Evolutionary conservation across 2,888 invertebrate species (phyloP), one percentile per base, ranked within the genome.

Genomic region (Sussaba pulchella): DNA sequence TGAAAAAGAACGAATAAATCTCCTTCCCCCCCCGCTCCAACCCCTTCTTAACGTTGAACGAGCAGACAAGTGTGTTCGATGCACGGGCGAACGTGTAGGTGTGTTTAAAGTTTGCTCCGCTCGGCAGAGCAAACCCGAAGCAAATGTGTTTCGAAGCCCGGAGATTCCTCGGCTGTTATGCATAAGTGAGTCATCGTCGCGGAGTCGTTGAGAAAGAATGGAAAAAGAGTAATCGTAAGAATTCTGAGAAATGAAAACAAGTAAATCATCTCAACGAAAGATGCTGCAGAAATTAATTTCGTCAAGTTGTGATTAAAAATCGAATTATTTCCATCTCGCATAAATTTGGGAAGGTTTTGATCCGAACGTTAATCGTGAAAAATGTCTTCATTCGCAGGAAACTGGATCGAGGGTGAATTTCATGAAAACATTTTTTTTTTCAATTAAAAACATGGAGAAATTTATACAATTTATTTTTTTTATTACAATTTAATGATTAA

Each of bases 1-100:
- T 89, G 87, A 88, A 87, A 88, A 87, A 84, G 66, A 79, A 82
- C 71, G 66, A 75, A 72, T n/a, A n/a, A n/a, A n/a, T n/a, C n/a
- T n/a, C n/a, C n/a, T n/a, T n/a, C n/a, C n/a, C n/a, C n/a, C n/a
- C n/a, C n/a, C 59, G 43, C 6, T 5, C 59, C 36, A 73, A 72
- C 72, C 67, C 69, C 77, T 69, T 54, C 63, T 36, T 17, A 17
- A 57, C 67, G 57, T 59, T 59, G 57, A 73, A 69, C 24, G 50
- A 45, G 52, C 57, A 63, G 39, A 54, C 41, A 74, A 41, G 61
- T 41, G 54, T 70, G 70, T 64, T 50, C 59, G 47, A 82, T 59
- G 72, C 45, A 54, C 63, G 52, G 66, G 39, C 57, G 59, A 64
- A 59, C 31, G 21, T 41, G 47, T 31, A 79, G 45, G 50, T 54